phyloP scores from a whole-genome alignment of 1,140 invertebrate genomes.

The Chrysopa pallens region DNA sequence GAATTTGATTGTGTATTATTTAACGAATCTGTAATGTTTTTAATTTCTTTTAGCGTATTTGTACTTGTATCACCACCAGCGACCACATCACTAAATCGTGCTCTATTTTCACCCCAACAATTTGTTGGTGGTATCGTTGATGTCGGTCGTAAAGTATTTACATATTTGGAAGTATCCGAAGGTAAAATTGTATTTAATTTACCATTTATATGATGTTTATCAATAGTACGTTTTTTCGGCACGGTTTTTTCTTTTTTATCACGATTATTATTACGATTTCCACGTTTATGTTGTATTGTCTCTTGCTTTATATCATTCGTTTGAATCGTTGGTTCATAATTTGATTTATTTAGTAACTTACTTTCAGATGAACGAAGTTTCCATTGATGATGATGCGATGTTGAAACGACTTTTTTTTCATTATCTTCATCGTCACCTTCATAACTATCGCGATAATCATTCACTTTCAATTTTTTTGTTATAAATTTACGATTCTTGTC shows the following conservation, averaged over 20 bases:
- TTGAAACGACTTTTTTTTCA: constrained; percentile 18
- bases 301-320: neutral
- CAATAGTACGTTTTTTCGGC: constrained; percentile 3
- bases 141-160: constrained; percentile 3
- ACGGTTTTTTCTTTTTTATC: constrained; percentile 20
- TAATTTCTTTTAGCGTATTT: constrained; percentile 1
- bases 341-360: constrained; percentile 16
- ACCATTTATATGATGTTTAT: constrained; percentile 7
- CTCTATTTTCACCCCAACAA: constrained; percentile 31
- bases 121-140: constrained; percentile 10
- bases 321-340: constrained; percentile 7
- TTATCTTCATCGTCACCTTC: constrained; percentile 27
- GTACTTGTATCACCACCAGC: constrained; percentile 19
- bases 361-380: constrained; percentile 20
- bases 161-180: neutral
- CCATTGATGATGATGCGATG: constrained; percentile 17
- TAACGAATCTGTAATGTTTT: neutral
- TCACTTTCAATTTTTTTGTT: constrained; percentile 20
- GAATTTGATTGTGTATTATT: constrained; percentile 12
- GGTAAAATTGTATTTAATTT: constrained; percentile 1
- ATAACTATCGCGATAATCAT: constrained; percentile 26
- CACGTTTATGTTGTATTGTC: neutral
- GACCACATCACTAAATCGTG: constrained; percentile 37
- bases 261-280: constrained; percentile 4
- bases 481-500: constrained; percentile 23